These are phyloP conservation scores for Diaprepes abbreviatus DNA, from an alignment of 2,888 invertebrate genomes.

Conservation along the genomic window DNA sequence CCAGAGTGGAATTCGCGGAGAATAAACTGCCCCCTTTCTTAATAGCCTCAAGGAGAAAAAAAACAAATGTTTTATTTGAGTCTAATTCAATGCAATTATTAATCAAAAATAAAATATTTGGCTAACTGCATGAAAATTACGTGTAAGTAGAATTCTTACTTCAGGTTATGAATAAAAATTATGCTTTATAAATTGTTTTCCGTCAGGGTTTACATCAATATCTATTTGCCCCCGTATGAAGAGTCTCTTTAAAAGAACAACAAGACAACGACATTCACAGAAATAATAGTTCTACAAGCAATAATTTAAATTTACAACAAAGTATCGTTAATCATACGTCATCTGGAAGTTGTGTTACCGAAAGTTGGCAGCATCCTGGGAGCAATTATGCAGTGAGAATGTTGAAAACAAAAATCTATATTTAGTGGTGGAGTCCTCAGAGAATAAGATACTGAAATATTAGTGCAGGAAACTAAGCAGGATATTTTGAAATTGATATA, in stretches of 20 bases:
- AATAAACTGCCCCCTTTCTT: too few species aligned
- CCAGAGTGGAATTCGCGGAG: too few species aligned
- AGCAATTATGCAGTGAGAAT: slow-evolving; percentile 47
- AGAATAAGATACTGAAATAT: slow-evolving; percentile 19
- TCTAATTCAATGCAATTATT: too few species aligned
- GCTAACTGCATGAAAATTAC: too few species aligned
- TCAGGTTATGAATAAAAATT: too few species aligned
- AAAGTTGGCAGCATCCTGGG: slow-evolving; percentile 50
- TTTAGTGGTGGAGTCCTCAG: slow-evolving; percentile 38
- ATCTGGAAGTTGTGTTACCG: slow-evolving; percentile 52
- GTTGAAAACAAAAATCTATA: slow-evolving; percentile 46
- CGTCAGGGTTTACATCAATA: too few species aligned
- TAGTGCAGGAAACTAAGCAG: neutral
- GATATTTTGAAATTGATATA: neutral
- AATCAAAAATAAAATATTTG: too few species aligned
- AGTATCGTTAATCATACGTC: slow-evolving; percentile 50
- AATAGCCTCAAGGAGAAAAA: too few species aligned
- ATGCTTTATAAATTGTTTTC: too few species aligned
- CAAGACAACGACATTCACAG: slow-evolving; percentile 26
- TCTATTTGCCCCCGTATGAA: neutral
- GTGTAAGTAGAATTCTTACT: too few species aligned
- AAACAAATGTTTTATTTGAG: too few species aligned
- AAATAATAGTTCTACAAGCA: slow-evolving; percentile 40
- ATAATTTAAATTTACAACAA: slow-evolving; percentile 46
- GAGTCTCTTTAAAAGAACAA: slow-evolving; percentile 1